A percentile compares a stretch with the other conserved stretches of the same genome.
These are phyloP conservation scores for Campylorhamphus procurvoides DNA, from an alignment of 2,113 vertebrate genomes.

Conservation along the genomic window DNA sequence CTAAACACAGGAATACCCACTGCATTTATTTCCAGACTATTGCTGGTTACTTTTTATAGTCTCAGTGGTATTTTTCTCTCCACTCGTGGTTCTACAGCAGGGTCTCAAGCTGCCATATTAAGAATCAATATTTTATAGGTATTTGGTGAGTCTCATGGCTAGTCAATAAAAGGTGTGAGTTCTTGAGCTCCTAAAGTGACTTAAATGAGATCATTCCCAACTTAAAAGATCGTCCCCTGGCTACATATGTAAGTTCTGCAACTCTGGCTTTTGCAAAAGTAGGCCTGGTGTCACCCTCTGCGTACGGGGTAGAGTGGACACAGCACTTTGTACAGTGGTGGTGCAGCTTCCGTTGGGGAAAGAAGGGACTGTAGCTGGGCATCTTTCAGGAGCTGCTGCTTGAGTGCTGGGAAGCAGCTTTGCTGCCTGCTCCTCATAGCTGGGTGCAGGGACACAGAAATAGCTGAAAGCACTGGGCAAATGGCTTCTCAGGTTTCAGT, in stretches of 20 bases:
- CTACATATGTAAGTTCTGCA: neutral
- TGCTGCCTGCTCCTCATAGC: neutral
- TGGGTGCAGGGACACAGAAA: neutral
- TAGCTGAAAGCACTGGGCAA: neutral
- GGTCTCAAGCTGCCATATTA: neutral
- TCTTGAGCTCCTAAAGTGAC: neutral
- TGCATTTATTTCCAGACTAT: neutral
- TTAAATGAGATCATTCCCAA: neutral
- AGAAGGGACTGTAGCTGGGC: neutral
- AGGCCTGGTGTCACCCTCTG: neutral
- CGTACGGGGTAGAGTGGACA: accelerated
- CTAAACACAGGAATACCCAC: neutral
- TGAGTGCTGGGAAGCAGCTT: neutral
- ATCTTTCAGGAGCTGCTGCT: neutral
- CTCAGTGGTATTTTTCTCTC: neutral
- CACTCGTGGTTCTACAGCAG: neutral
- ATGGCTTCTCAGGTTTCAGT: neutral
- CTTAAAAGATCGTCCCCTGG: neutral
- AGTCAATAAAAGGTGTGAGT: neutral
- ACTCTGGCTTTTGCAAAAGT: neutral
- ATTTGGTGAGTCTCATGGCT: neutral
- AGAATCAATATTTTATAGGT: neutral
- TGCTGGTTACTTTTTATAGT: neutral
- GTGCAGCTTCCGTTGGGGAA: neutral
- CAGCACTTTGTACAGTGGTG: accelerated